These are phyloP conservation scores for Neelides folsomi DNA, from an alignment of 2,888 invertebrate genomes.

Conservation along the genomic window DNA sequence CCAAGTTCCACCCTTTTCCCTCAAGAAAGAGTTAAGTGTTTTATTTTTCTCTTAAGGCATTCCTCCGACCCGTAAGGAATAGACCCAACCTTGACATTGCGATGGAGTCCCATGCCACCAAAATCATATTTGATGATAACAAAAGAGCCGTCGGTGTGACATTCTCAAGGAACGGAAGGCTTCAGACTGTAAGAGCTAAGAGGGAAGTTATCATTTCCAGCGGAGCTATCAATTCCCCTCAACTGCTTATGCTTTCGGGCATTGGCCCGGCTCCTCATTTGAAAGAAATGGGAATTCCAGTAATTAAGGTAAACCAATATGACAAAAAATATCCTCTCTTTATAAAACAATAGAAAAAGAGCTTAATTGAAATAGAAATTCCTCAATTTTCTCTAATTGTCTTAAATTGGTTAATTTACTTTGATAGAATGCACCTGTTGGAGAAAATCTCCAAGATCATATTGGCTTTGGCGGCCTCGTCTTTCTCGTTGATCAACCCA, in stretches of 20 bases:
- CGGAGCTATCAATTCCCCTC: conserved; percentile 71
- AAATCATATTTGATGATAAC: conserved; percentile 57
- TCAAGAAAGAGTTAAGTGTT: no score
- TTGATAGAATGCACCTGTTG: conserved; percentile 60
- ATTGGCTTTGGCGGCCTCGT: conserved; percentile 73
- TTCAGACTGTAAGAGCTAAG: conserved; percentile 52
- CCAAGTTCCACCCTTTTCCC: no score
- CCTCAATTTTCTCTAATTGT: no score
- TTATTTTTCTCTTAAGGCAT: conserved; percentile 44
- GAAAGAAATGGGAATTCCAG: conserved; percentile 53
- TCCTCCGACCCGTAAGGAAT: conserved; percentile 61
- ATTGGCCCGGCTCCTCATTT: conserved; percentile 66
- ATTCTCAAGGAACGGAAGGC: conserved; percentile 50
- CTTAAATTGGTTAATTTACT: no score
- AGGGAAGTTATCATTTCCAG: conserved; percentile 73
- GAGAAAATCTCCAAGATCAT: conserved; percentile 76
- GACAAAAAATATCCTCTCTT: no score
- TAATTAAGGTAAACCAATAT: conserved; percentile 42
- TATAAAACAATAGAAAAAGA: no score
- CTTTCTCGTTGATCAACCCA: conserved; percentile 64
- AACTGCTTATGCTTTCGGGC: conserved; percentile 82
- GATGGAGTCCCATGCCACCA: conserved; percentile 64
- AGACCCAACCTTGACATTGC: conserved; percentile 70
- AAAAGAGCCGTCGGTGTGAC: conserved; percentile 67
- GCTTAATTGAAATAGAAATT: no score